A percentile compares a stretch with the other conserved stretches of the same genome.
These are phyloP conservation scores for Clanis bilineata DNA, from an alignment of 2,888 invertebrate genomes.

Conservation along the genomic window DNA sequence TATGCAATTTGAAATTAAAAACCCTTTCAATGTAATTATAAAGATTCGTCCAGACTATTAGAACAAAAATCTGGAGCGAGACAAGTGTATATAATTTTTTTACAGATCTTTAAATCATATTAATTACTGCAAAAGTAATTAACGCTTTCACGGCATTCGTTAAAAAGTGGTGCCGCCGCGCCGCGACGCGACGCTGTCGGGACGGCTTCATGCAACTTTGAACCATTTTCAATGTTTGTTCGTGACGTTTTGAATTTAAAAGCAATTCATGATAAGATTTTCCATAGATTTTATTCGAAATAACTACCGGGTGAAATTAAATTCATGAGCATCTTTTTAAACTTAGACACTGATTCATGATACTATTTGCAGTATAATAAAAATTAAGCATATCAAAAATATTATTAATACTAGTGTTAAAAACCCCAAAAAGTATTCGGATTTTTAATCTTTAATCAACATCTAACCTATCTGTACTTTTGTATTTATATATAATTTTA, in stretches of 20 bases:
- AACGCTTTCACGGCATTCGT: slow-evolving; percentile 77
- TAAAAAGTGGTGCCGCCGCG: slow-evolving; percentile 75
- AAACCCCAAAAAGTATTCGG: no score
- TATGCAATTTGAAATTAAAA: not conserved
- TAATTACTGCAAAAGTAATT: slow-evolving; percentile 80
- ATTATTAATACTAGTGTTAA: no score
- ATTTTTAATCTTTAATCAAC: no score
- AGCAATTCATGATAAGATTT: not conserved
- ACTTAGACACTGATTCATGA: no score
- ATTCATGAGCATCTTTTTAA: no score
- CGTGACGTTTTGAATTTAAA: not conserved
- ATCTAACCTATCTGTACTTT: no score
- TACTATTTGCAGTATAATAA: no score
- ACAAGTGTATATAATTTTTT: slow-evolving; percentile 43
- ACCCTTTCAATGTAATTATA: not conserved
- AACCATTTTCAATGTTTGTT: slow-evolving; percentile 1
- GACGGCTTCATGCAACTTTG: slow-evolving; percentile 41
- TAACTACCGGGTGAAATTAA: no score
- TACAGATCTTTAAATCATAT: slow-evolving; percentile 76
- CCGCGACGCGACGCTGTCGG: slow-evolving; percentile 52
- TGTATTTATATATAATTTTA: no score
- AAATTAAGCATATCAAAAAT: no score
- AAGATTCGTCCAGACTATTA: not conserved
- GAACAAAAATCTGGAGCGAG: not conserved
- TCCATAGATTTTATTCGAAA: not conserved